phyloP scores from a whole-genome alignment of 2,113 vertebrate genomes.

The Thermophis baileyi region DNA sequence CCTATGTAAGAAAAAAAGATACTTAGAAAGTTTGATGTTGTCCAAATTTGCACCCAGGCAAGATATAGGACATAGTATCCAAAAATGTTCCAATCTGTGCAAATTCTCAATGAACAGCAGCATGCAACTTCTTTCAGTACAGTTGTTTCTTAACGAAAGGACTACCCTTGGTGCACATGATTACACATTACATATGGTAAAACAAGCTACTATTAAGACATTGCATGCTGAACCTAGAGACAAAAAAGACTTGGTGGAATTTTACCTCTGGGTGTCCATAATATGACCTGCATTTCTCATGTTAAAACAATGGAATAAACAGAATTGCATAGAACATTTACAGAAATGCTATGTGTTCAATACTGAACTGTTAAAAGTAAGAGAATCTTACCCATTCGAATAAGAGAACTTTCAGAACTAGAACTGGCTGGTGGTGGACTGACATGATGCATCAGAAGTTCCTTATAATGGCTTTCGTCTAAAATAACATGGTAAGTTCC shows the following conservation, averaged over 20 bases:
- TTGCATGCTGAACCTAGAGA: neutral
- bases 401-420: slow-evolving; percentile 90
- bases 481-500: slow-evolving; percentile 91
- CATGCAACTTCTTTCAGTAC: neutral
- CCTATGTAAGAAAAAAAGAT: slow-evolving; percentile 67
- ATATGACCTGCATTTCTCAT: too few relatives aligned
- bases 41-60: neutral
- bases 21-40: too few relatives aligned
- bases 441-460: slow-evolving; percentile 87
- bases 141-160: neutral
- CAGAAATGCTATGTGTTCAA: neutral
- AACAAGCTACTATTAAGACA: neutral
- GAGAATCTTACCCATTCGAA: slow-evolving; percentile 89
- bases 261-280: neutral
- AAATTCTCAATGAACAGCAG: neutral
- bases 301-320: neutral
- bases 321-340: neutral
- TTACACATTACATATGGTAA: neutral
- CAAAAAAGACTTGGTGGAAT: neutral
- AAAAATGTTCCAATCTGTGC: neutral
- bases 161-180: neutral
- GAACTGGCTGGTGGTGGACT: slow-evolving; percentile 89
- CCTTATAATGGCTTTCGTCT: slow-evolving; percentile 94
- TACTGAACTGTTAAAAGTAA: neutral
- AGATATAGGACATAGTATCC: neutral